phyloP scores from a whole-genome alignment of 2,113 vertebrate genomes.

The Thamnaconus septentrionalis region DNA sequence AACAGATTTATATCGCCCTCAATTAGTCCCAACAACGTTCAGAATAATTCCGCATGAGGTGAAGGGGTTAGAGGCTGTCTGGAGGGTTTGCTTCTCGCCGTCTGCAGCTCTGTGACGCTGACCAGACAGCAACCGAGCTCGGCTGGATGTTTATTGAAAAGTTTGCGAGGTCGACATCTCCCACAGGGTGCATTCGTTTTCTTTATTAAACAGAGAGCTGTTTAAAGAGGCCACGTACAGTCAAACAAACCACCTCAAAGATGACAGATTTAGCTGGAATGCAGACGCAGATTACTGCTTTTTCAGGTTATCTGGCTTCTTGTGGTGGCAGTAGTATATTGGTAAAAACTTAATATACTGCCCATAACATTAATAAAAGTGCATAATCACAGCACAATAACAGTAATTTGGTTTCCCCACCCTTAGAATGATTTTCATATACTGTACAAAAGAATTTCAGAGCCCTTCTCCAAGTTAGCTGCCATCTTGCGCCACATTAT shows the following conservation, averaged over 20 bases:
- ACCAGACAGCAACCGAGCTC: slow-evolving; percentile 46
- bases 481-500: too few relatives aligned
- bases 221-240: slow-evolving; percentile 49
- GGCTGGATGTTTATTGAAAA: slow-evolving; percentile 51
- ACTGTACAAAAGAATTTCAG: too few relatives aligned
- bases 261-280: too few relatives aligned
- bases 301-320: too few relatives aligned
- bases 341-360: too few relatives aligned
- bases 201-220: slow-evolving; percentile 42
- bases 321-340: too few relatives aligned
- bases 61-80: slow-evolving; percentile 43
- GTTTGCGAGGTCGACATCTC: slow-evolving; percentile 41
- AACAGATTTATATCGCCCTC: slow-evolving; percentile 54
- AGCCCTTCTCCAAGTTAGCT: too few relatives aligned
- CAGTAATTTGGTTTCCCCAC: too few relatives aligned
- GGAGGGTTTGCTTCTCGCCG: slow-evolving; percentile 12
- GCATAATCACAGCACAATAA: too few relatives aligned
- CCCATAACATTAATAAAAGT: too few relatives aligned
- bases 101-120: slow-evolving; percentile 30
- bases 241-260: slow-evolving; percentile 45
- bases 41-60: slow-evolving; percentile 30
- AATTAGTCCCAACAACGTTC: slow-evolving; percentile 39
- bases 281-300: too few relatives aligned
- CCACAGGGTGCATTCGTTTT: slow-evolving; percentile 46
- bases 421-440: too few relatives aligned